Percentiles rank a stretch among this genome's conserved stretches.
Evolutionary conservation across 53 echinoderm and acorn worm species (phyloP).

Genomic region (Glandiceps talaboti): DNA sequence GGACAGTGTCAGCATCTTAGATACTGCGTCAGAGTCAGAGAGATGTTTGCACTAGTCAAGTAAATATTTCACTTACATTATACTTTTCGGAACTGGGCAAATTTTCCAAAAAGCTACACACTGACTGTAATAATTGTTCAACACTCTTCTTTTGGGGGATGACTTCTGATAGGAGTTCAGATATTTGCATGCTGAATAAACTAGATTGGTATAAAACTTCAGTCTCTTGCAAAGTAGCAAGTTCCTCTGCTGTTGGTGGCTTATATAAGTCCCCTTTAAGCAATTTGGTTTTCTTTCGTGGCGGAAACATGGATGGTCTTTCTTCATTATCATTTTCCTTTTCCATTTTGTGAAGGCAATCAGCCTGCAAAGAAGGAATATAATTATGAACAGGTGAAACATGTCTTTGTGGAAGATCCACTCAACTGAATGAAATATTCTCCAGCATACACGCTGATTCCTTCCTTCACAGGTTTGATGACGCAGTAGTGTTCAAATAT

Average conservation of each 20-base stretch:
- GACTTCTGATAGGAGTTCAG: conserved; percentile 59
- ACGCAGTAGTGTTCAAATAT: too few relatives aligned
- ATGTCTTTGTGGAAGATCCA: too few relatives aligned
- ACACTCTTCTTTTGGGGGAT: conserved; percentile 39
- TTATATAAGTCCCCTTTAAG: conserved; percentile 58
- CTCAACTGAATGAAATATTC: too few relatives aligned
- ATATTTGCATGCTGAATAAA: conserved; percentile 69
- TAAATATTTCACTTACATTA: conserved; percentile 59
- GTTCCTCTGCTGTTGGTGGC: conserved; percentile 81
- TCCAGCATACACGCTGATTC: too few relatives aligned
- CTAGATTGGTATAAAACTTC: conserved; percentile 47
- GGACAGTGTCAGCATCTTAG: too few relatives aligned
- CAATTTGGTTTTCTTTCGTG: conserved; percentile 38
- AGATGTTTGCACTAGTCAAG: too few relatives aligned
- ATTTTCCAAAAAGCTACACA: conserved; percentile 37
- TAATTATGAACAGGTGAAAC: too few relatives aligned
- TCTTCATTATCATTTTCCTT: not conserved
- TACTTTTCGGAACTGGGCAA: conserved; percentile 24
- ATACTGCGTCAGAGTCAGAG: too few relatives aligned
- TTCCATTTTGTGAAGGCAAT: too few relatives aligned
- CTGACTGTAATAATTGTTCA: conserved; percentile 30
- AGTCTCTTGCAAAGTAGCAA: conserved; percentile 46
- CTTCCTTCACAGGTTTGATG: too few relatives aligned
- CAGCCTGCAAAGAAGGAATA: too few relatives aligned
- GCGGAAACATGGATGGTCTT: too few relatives aligned